phyloP scores from a whole-genome alignment of 2,113 vertebrate species.

The Pterocles orientalis region DNA sequence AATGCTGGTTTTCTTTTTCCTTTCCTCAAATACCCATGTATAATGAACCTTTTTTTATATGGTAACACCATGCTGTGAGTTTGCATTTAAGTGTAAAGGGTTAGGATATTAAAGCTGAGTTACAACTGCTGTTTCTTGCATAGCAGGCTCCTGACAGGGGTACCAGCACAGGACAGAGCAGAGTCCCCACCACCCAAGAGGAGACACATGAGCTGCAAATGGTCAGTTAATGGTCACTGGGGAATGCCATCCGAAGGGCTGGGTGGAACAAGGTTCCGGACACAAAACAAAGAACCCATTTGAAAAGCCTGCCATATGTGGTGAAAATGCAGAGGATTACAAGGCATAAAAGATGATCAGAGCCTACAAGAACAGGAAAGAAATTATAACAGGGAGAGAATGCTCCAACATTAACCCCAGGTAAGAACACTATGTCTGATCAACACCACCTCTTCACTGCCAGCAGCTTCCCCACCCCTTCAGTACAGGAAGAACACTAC shows the following conservation, averaged over 20 bases:
- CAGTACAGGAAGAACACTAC: not conserved
- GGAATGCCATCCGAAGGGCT: not conserved
- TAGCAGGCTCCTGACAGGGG: not conserved
- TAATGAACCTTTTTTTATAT: not conserved
- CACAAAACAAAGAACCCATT: not conserved
- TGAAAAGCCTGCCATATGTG: not conserved
- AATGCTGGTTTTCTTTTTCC: not conserved
- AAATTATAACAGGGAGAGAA: not conserved
- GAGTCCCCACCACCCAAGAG: not conserved
- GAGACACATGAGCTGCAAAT: not conserved
- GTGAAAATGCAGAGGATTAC: not conserved
- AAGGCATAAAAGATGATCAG: not conserved
- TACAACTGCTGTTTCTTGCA: not conserved
- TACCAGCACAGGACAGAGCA: not conserved
- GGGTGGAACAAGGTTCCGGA: not conserved
- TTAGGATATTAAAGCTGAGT: not conserved
- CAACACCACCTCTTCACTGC: not conserved
- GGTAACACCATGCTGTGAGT: not conserved
- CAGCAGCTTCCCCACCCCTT: not conserved
- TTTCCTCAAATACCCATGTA: not conserved
- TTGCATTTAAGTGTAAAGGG: not conserved
- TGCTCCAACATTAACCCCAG: not conserved
- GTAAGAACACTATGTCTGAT: not conserved
- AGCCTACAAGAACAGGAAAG: not conserved
- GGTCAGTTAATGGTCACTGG: not conserved